These are phyloP conservation scores for Drosophila picticornis DNA, from an alignment of 2,888 invertebrate species.

Conservation along the genomic window DNA sequence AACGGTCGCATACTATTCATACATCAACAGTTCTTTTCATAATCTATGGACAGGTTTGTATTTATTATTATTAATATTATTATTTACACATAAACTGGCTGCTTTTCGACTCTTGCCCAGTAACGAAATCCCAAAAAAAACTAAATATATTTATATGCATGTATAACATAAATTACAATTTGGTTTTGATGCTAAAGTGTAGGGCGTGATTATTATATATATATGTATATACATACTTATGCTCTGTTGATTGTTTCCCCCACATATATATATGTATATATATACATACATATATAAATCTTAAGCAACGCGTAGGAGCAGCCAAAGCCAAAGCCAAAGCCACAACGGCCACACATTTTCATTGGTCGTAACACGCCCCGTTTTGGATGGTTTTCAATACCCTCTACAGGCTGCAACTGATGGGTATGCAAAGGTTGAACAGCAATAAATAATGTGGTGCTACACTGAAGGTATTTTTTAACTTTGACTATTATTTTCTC, in stretches of 20 bases:
- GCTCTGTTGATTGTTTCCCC: conserved; percentile 26
- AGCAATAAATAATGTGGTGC: neutral
- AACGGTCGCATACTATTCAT: conserved; percentile 52
- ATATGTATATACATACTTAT: conserved; percentile 11
- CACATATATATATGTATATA: conserved; percentile 1
- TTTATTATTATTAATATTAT: conserved; percentile 31
- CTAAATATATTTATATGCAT: conserved; percentile 1
- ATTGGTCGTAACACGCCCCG: conserved; percentile 70
- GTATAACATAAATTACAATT: conserved; percentile 68
- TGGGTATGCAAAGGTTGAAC: conserved; percentile 1
- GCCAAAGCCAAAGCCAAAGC: conserved; percentile 48
- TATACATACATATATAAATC: conserved; percentile 56
- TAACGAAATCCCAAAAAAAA: conserved; percentile 17
- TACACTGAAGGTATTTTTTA: neutral
- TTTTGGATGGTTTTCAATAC: conserved; percentile 44
- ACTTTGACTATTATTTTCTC: neutral
- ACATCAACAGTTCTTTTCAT: conserved; percentile 77
- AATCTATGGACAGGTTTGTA: conserved; percentile 62
- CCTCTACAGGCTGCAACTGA: neutral
- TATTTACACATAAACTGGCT: conserved; percentile 34
- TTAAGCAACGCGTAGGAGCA: conserved; percentile 73
- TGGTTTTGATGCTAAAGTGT: conserved; percentile 62
- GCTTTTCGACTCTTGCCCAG: conserved; percentile 19
- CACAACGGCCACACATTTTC: conserved; percentile 67
- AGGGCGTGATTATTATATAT: conserved; percentile 48